Base-by-base conservation (phyloP, 2,888 invertebrate species). In the Noctua pronuba region DNA sequence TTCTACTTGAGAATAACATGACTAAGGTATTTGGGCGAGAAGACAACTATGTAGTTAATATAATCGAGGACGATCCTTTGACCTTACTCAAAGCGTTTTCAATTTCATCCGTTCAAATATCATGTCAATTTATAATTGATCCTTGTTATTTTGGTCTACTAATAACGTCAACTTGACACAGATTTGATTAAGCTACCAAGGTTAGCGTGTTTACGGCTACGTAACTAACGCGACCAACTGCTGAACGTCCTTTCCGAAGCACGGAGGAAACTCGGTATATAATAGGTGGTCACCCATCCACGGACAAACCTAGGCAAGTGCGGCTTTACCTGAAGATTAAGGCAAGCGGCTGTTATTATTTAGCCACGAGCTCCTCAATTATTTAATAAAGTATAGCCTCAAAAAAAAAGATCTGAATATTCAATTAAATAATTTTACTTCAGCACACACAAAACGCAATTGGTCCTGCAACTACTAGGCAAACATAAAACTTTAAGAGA, bases 401-500 rank as follows among this genome's bases (percentile, higher is more conserved):
- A 49, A 8, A 21, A 49, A 49, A 8, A 24, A 21, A 41, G 41
- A 10, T 49, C 21, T 8, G 46, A 46, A 18, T 18, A 6, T 46
- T 46, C 24, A 65, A 28, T 5, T 18, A 35, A 18, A 77, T 18
- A 1, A 60, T 70, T 44, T 49, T 38, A 28, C 13, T 52, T 79
- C 4, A 21, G 16, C 6, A 49, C 1, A 35, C 60, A 49, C 21
- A 49, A 66, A 8, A 38, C 64, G 38, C 21, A 75, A 75, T 75
- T 46, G 60, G 31, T 60, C 44, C 24, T 65, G 16, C 46, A 81
- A 79, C 35, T 70, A 55, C 62, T 41, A 46, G 38, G 41, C n/a
- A 4, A n/a, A 21, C 44, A 55, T 70, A 80, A 79, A 84, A 73
- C 64, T 79, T 82, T 75, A 84, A 86, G 79, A 73, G 84, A 88